Conservation (phyloP, 1,140 invertebrate species). For the Brachionus paranguensis region DNA sequence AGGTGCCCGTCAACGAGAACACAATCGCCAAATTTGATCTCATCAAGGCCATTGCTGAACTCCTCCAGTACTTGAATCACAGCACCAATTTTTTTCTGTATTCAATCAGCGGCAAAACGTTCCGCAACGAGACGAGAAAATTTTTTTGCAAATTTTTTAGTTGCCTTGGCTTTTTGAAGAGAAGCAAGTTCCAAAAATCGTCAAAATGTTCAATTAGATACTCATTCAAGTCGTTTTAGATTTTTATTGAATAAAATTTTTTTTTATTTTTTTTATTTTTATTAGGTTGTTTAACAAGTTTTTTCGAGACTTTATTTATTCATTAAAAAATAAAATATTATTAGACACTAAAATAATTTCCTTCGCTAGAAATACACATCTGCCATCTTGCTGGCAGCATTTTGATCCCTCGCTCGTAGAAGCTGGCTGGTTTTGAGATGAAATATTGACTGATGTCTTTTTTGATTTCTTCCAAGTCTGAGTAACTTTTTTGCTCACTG, state of each 20-base stretch:
- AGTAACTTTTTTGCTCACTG: too few species aligned
- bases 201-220: not conserved
- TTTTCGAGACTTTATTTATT: not conserved
- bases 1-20: not conserved
- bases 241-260: not conserved
- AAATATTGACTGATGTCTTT: too few species aligned
- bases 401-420: too few species aligned
- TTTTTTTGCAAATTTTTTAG: not conserved
- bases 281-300: not conserved
- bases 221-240: not conserved
- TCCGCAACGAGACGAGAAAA: not conserved
- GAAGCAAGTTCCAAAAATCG: not conserved
- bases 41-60: slow-evolving; percentile 22
- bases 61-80: slow-evolving; percentile 39
- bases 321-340: too few species aligned
- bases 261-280: not conserved
- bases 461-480: too few species aligned
- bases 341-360: too few species aligned
- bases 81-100: slow-evolving; percentile 4
- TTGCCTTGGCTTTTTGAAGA: not conserved
- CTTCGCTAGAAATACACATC: too few species aligned
- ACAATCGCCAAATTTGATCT: slow-evolving; percentile 1
- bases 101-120: not conserved
- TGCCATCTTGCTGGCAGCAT: too few species aligned
- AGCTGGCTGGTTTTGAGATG: too few species aligned